phyloP scores from a whole-genome alignment of 2,797 vertebrate genomes.

The Dendrocincla tyrannina region DNA sequence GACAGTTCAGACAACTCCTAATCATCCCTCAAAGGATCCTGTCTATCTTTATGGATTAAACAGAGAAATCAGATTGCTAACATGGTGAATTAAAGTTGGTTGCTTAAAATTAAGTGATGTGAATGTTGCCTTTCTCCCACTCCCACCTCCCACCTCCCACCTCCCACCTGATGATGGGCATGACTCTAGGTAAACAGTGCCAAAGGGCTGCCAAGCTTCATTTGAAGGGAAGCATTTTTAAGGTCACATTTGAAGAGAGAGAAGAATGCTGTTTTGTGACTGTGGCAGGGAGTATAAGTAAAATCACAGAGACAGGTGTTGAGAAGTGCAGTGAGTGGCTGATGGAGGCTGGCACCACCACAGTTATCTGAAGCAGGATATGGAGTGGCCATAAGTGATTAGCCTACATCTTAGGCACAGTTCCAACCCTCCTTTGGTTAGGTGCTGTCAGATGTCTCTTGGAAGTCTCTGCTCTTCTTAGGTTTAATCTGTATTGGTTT shows the following conservation, averaged over 20 bases:
- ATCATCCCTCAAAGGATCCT: not conserved
- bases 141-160: not conserved
- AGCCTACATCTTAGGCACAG: not conserved
- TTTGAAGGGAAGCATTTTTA: not conserved
- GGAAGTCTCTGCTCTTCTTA: not conserved
- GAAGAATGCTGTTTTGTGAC: not conserved
- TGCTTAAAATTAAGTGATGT: not conserved
- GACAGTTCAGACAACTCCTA: not conserved
- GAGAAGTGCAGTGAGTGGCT: not conserved
- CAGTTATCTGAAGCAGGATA: not conserved
- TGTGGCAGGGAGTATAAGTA: not conserved
- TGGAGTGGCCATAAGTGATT: not conserved
- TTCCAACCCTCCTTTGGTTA: not conserved
- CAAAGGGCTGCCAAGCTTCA: not conserved
- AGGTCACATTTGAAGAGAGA: not conserved
- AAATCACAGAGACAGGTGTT: not conserved
- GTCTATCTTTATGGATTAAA: not conserved
- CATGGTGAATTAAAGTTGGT: not conserved
- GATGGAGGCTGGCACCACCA: slow-evolving; percentile 3
- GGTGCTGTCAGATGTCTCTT: not conserved
- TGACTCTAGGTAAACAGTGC: not conserved
- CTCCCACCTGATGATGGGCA: not conserved
- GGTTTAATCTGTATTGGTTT: not conserved
- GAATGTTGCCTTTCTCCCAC: not conserved
- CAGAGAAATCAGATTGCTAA: not conserved